Evolutionary conservation across 2,888 invertebrate genomes (phyloP), one percentile per base, ranked within the genome.

Genomic region (Pristionchus arcanus): DNA sequence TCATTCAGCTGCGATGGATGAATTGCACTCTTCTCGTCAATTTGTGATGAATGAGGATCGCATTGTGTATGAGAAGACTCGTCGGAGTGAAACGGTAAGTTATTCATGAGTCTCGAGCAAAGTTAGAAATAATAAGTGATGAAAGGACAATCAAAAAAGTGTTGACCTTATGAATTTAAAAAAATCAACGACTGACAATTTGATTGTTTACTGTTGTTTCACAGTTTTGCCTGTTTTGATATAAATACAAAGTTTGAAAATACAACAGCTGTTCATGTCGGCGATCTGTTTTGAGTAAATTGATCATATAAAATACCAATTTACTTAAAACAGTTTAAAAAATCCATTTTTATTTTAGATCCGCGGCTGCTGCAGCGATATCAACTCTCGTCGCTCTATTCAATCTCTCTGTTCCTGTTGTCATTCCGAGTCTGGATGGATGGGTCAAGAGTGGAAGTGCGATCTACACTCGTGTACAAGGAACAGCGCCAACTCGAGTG

Each of bases 1-100:
- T 74, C 37, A 34, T 81, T 53, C 81, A 81, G 81, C 28, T 15
- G 81, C n/a, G n/a, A 81, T 81, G 81, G 49, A 81, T 16, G 81
- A 49, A 25, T 34, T 81, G 81, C 42, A 81, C 81, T 49, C 49
- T 28, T 7, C 42, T 42, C 81, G 53, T 19, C 49, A 81, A 53
- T 5, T n/a, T n/a, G 28, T 11, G 81, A 81, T 81, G 81, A 81
- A 42, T 25, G 81, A 81, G n/a, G 81, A 81, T 28, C 81, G 81
- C 13, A 19, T 15, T 28, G 49, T 16, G 49, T 53, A 49, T 28
- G 81, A 81, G 81, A 53, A n/a, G 49, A 81, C 53, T 13, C 42
- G 49, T 4, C 19, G 42, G 28, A 28, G 3, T 15, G 81, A 81
- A 25, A 49, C 49, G 19, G 81, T 81, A 11, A 81, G 42, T 81